These are phyloP conservation scores for Myripristis murdjan DNA, from an alignment of 2,797 vertebrate species.

Conservation along the genomic window DNA sequence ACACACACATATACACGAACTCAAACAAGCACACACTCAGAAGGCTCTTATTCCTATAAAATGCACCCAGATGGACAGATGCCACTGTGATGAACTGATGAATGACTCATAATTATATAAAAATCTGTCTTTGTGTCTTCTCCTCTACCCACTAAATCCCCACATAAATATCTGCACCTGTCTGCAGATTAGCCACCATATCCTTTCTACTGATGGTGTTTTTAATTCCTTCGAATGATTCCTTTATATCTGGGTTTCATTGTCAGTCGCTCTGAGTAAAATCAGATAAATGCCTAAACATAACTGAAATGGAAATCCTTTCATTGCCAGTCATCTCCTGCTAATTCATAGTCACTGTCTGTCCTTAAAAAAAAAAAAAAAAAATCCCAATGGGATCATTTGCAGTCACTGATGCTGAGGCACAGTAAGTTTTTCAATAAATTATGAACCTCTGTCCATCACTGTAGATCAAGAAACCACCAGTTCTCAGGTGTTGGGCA, in stretches of 20 bases:
- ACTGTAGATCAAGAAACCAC: too few relatives aligned
- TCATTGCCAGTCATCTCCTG: too few relatives aligned
- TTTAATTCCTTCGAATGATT: not conserved
- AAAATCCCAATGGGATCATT: too few relatives aligned
- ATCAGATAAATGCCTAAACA: not conserved
- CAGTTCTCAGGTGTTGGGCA: too few relatives aligned
- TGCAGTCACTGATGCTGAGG: too few relatives aligned
- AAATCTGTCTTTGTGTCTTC: slow-evolving; percentile 48
- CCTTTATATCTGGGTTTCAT: not conserved
- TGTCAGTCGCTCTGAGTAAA: too few relatives aligned
- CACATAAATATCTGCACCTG: slow-evolving; percentile 51
- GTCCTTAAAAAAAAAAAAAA: too few relatives aligned
- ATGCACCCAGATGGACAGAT: slow-evolving; percentile 69
- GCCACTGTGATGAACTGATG: slow-evolving; percentile 55
- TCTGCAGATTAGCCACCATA: slow-evolving; percentile 27
- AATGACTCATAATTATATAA: slow-evolving; percentile 69
- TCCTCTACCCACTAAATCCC: slow-evolving; percentile 35
- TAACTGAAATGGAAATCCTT: not conserved
- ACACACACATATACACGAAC: not conserved
- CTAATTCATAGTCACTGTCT: too few relatives aligned
- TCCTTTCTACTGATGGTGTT: slow-evolving; percentile 22
- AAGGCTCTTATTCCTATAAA: slow-evolving; percentile 41
- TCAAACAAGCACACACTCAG: slow-evolving; percentile 7
- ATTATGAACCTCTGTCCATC: too few relatives aligned
- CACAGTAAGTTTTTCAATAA: too few relatives aligned